These are phyloP conservation scores for Scelioninae gen. 1 DNA, from an alignment of 2,888 invertebrate genomes.

Conservation along the genomic window DNA sequence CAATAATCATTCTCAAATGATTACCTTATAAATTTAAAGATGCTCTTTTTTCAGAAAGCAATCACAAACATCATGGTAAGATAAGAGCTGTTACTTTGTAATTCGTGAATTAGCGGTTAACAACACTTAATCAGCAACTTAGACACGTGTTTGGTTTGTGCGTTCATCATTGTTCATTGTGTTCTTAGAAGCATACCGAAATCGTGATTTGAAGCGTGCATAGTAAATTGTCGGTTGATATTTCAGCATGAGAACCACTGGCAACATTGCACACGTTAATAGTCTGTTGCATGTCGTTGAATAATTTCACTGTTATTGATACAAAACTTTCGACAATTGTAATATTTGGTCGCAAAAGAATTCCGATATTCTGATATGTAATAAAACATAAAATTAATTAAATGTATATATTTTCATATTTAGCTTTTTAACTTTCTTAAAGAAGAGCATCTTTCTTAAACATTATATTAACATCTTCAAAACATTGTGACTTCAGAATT, in stretches of 20 bases:
- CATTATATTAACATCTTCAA: too few relatives aligned
- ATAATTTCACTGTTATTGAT: conserved; percentile 53
- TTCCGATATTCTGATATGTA: too few relatives aligned
- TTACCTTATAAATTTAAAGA: too few relatives aligned
- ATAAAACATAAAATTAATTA: too few relatives aligned
- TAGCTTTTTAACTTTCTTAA: too few relatives aligned
- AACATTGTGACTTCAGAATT: too few relatives aligned
- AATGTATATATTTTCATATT: too few relatives aligned
- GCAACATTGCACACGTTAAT: conserved; percentile 36
- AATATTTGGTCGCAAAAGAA: conserved; percentile 12
- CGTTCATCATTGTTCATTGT: conserved; percentile 45
- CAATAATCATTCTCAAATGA: too few relatives aligned
- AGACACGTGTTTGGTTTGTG: conserved; percentile 57
- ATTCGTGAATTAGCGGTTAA: conserved; percentile 41
- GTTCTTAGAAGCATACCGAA: conserved; percentile 57
- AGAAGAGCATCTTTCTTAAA: too few relatives aligned
- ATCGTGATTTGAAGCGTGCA: conserved; percentile 56
- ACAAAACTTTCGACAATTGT: conserved; percentile 38
- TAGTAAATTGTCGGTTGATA: conserved; percentile 52
- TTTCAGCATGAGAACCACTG: conserved; percentile 42
- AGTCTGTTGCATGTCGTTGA: conserved; percentile 42
- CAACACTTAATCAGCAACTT: conserved; percentile 47
- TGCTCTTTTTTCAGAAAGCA: too few relatives aligned
- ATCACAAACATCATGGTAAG: too few relatives aligned
- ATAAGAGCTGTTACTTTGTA: background rate